Evolutionary conservation across 2,888 invertebrate species (phyloP).

Genomic region (Altica lythri): DNA sequence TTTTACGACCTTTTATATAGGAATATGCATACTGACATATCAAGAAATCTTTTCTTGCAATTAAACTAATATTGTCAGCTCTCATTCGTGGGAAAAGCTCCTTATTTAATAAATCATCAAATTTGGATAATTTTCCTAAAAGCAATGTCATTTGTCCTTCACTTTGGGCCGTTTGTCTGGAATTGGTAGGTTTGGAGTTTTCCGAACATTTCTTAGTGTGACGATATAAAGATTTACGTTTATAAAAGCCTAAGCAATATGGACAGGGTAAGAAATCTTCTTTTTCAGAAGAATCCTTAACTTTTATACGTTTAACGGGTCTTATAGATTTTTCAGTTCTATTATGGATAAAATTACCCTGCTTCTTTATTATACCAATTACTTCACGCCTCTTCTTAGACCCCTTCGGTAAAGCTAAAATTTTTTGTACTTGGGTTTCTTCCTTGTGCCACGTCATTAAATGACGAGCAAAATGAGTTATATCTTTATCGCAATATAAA

Average conservation of each 20-base stretch:
- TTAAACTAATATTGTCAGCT: constrained; percentile 29
- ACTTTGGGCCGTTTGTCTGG: constrained; percentile 12
- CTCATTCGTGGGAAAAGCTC: constrained; percentile 33
- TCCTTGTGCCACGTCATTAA: neutral
- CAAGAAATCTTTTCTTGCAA: constrained; percentile 32
- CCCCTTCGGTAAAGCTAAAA: neutral
- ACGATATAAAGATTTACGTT: neutral
- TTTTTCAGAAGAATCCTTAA: neutral
- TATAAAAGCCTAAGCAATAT: constrained; percentile 11
- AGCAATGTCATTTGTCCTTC: constrained; percentile 29
- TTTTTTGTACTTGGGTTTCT: neutral
- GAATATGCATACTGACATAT: constrained; percentile 37
- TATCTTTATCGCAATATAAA: constrained; percentile 8
- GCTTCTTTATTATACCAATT: neutral
- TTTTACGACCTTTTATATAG: constrained; percentile 36
- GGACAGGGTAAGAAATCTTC: constrained; percentile 4
- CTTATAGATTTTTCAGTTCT: neutral
- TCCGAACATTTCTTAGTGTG: neutral
- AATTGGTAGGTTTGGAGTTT: neutral
- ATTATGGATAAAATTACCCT: neutral
- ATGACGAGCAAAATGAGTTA: constrained; percentile 11
- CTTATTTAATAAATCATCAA: constrained; percentile 28
- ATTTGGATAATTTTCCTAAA: constrained; percentile 18
- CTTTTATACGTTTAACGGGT: neutral
- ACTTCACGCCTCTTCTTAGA: neutral